Conservation (phyloP, 2,888 invertebrate genomes). For the Metacarcinus magister region DNA sequence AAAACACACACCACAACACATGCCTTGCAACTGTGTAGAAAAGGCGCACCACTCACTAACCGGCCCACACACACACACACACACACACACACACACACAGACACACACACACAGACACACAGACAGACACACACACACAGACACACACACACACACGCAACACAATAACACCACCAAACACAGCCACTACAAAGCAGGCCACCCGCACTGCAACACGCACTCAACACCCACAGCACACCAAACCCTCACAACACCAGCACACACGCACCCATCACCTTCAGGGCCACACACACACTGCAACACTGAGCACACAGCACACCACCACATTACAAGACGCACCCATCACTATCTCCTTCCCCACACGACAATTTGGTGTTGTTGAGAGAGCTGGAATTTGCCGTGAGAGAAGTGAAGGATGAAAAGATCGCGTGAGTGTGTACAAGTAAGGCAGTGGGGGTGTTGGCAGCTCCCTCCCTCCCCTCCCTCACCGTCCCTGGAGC, state of each 20-base stretch:
- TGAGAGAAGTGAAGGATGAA: constrained; percentile 3
- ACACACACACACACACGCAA: not conserved
- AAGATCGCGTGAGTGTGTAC: not conserved
- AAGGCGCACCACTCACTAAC: not conserved
- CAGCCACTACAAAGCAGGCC: not conserved
- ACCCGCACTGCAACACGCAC: not conserved
- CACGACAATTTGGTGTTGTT: constrained; percentile 3
- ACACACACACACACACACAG: not conserved
- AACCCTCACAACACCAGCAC: not conserved
- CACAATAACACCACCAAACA: not conserved
- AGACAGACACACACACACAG: not conserved
- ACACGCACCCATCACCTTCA: not conserved
- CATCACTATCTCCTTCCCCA: constrained; percentile 27
- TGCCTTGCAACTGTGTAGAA: not conserved
- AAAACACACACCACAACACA: not conserved
- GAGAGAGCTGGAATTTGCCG: constrained; percentile 7
- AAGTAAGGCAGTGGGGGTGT: not conserved
- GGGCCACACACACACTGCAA: constrained; percentile 3
- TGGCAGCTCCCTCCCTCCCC: not conserved
- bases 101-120: constrained; percentile 33
- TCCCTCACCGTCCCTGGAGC: not conserved
- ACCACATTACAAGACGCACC: constrained; percentile 12
- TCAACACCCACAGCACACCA: not conserved
- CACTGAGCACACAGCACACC: not conserved
- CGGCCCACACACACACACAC: not conserved